Conservation (phyloP, 2,113 vertebrate genomes). For the Xenus cinereus region DNA sequence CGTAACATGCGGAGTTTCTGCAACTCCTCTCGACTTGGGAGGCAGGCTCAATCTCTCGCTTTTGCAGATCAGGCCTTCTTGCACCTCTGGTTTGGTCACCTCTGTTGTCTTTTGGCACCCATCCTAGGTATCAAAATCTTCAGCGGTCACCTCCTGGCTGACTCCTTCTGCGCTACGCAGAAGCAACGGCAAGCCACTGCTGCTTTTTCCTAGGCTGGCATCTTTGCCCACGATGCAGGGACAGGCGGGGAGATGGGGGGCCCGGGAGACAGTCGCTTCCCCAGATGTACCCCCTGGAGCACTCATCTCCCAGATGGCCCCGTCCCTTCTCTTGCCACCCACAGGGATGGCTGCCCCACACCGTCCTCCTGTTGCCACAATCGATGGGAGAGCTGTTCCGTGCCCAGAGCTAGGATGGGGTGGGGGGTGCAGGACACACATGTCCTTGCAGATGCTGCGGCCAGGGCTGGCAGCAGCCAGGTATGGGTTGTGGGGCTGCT, state of each 20-base stretch:
- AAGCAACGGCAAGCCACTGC: background rate
- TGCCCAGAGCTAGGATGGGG: background rate
- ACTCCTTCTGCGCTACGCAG: background rate
- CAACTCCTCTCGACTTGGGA: background rate
- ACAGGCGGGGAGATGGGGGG: background rate
- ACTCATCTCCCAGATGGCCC: background rate
- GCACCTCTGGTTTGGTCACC: background rate
- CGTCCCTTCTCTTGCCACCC: background rate
- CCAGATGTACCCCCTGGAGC: background rate
- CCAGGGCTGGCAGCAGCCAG: background rate
- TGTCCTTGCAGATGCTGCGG: background rate
- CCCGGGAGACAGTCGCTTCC: background rate
- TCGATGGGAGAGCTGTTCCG: background rate
- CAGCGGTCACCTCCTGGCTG: background rate
- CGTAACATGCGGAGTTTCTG: background rate
- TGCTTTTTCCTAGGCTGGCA: background rate
- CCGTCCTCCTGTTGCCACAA: accelerated
- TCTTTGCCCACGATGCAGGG: background rate
- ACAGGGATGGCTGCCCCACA: background rate
- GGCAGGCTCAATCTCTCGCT: background rate
- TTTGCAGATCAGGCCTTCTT: background rate
- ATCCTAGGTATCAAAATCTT: background rate
- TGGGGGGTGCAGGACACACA: background rate
- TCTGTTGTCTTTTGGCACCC: background rate
- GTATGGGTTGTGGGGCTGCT: background rate